Evolutionary conservation across 2,113 vertebrate species (phyloP).

Genomic region (Panthera uncia): DNA sequence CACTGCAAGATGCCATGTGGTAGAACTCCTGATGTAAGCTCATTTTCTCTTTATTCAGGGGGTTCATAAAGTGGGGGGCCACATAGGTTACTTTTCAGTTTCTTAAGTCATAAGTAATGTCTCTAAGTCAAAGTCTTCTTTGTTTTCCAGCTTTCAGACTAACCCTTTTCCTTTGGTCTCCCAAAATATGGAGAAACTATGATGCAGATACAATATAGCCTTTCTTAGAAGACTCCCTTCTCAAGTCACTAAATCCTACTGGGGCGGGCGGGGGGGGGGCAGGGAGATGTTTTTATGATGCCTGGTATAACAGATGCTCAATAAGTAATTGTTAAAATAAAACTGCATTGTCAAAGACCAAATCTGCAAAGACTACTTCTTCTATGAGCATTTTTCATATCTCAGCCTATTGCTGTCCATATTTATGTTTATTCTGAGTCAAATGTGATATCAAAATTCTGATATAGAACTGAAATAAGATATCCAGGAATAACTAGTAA

Average conservation of each 20-base stretch:
- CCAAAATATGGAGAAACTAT: not conserved
- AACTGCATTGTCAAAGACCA: not conserved
- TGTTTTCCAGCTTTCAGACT: not conserved
- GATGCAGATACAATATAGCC: not conserved
- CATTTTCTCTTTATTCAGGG: not conserved
- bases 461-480: not conserved
- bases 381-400: not conserved
- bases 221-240: slow-evolving; percentile 11
- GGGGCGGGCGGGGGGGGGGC: too few species aligned
- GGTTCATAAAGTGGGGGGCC: not conserved
- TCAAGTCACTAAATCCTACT: not conserved
- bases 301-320: not conserved
- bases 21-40: not conserved
- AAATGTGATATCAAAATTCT: not conserved
- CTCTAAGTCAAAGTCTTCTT: not conserved
- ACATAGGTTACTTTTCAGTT: not conserved
- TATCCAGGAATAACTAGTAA: not conserved
- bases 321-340: not conserved
- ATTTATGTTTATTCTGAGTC: not conserved
- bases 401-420: not conserved
- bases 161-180: not conserved
- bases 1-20: not conserved
- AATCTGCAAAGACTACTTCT: not conserved
- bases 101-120: not conserved
- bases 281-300: not conserved